Evolutionary conservation across 2,797 vertebrate genomes (phyloP).

Genomic region (Eulemur mongoz): DNA sequence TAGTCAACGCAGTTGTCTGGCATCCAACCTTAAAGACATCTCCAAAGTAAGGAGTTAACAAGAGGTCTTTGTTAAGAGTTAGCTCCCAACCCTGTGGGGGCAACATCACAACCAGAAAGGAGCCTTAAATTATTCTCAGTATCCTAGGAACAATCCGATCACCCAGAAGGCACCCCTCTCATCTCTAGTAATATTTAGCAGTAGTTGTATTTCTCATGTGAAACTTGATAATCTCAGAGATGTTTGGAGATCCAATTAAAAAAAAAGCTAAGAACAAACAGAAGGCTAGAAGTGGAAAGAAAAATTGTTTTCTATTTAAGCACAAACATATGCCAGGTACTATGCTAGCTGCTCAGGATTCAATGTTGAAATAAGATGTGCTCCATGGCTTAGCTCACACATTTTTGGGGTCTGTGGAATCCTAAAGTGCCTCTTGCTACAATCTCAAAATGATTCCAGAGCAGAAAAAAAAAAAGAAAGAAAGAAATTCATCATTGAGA

Average conservation of each 20-base stretch:
- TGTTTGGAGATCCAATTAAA: not conserved
- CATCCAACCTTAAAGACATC: not conserved
- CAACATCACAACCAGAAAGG: not conserved
- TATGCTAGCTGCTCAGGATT: not conserved
- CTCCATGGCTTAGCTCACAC: not conserved
- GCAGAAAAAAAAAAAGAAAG: not conserved
- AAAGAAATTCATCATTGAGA: not conserved
- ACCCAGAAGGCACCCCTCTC: not conserved
- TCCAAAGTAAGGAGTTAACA: not conserved
- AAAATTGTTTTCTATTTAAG: not conserved
- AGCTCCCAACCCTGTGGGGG: not conserved
- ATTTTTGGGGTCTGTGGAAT: not conserved
- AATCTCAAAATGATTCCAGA: conserved; percentile 32
- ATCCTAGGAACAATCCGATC: not conserved
- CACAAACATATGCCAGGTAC: not conserved
- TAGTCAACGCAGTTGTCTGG: not conserved
- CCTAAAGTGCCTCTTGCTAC: not conserved
- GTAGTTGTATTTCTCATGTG: not conserved
- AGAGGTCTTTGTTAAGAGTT: not conserved
- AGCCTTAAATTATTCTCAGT: not conserved
- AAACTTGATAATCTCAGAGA: not conserved
- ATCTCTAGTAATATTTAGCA: not conserved
- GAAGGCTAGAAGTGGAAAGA: not conserved
- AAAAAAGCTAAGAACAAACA: not conserved
- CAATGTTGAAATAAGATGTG: not conserved